Evolutionary conservation across 2,797 vertebrate genomes (phyloP), one percentile per base, ranked within the genome.

Genomic region (Gymnothorax reevesii): DNA sequence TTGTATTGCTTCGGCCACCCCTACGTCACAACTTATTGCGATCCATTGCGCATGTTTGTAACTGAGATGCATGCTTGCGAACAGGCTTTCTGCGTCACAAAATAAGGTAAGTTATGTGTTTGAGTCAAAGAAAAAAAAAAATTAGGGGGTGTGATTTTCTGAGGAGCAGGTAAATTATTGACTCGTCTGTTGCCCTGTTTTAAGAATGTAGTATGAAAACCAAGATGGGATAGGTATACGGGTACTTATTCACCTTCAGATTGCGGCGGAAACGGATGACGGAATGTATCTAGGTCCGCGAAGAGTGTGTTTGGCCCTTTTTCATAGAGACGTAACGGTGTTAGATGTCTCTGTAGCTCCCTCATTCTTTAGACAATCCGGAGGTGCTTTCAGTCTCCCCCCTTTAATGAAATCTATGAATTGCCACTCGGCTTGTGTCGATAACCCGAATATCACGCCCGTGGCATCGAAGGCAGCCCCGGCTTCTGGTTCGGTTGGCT

Each of bases 361-460:
- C 2, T 88, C 66, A 7, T 57, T 80, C 6, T 80, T 83, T 57
- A 83, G n/a, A 66, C 85, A 9, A 57, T n/a, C 84, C 13, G 49
- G 33, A 13, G 20, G 6, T 1, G 17, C 57, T 52, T 57, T 54
- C 12, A 82, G 20, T 13, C 49, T 79, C 15, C 71, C 82, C 4
- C 27, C 27, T 55, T 17, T 22, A n/a, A 57, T 49, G n/a, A 52
- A 60, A 22, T 57, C 73, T 20, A 10, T 49, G 22, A 59, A 54
- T 82, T 25, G 66, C 62, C 80, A 85, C 82, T 27, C 85, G 71
- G 7, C 59, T 90, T 75, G 86, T 84, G 75, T 90, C 83, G 83
- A 89, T 52, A 8, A 75, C 57, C 55, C 84, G 15, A 88, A 83
- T 60, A 57, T 71, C 57, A n/a, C 83, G 9, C 33, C 87, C 80